These are phyloP conservation scores for Brachionus rotundiformis DNA, from an alignment of 1,140 invertebrate genomes.

Conservation along the genomic window DNA sequence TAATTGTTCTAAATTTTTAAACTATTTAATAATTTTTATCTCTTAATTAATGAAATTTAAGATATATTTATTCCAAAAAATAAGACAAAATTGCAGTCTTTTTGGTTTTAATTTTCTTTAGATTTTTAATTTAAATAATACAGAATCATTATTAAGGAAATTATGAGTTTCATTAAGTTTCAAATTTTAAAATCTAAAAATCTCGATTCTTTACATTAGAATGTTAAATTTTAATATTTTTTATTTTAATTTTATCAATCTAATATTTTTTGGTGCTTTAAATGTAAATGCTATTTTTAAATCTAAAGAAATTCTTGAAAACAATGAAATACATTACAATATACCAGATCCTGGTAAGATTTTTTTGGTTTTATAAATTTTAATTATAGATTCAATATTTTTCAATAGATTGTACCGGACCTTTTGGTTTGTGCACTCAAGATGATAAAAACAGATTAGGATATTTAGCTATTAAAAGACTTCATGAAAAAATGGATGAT, in stretches of 20 bases:
- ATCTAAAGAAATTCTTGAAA: background rate
- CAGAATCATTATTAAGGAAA: too few species aligned
- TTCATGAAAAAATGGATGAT: conserved; percentile 52
- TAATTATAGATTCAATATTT: background rate
- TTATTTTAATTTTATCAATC: background rate
- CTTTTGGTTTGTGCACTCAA: conserved; percentile 48
- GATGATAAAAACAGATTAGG: conserved; percentile 46
- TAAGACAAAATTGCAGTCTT: too few species aligned
- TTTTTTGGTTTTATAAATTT: background rate
- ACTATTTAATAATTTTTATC: too few species aligned
- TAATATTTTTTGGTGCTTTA: background rate
- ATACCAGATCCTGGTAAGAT: conserved; percentile 32
- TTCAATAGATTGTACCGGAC: conserved; percentile 37
- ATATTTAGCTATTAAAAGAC: conserved; percentile 40
- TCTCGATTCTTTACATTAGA: too few species aligned
- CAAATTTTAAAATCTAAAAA: too few species aligned
- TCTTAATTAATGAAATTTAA: too few species aligned
- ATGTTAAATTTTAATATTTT: too few species aligned
- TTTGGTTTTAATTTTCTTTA: too few species aligned
- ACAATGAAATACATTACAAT: conserved; percentile 17
- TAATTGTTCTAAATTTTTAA: too few species aligned
- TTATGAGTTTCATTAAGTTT: too few species aligned
- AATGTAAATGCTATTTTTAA: background rate
- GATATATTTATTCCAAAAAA: too few species aligned
- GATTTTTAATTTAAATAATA: too few species aligned